These are phyloP conservation scores for Grantiella picta DNA, from an alignment of 2,113 vertebrate species.

Conservation along the genomic window DNA sequence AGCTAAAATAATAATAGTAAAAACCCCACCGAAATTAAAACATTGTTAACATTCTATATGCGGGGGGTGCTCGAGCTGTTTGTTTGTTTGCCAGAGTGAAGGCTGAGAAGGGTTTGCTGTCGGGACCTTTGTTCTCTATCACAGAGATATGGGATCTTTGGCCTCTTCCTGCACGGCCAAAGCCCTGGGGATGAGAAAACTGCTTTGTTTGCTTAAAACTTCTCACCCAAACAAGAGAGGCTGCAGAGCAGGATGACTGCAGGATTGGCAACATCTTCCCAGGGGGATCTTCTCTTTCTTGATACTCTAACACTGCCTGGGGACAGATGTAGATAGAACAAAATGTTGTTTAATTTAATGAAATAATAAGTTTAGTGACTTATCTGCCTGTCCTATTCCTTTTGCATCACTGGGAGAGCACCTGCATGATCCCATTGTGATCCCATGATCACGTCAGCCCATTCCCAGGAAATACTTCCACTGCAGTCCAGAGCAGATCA, in stretches of 20 bases:
- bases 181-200: not conserved
- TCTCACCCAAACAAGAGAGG: not conserved
- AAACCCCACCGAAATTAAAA: not conserved
- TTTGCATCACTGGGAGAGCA: not conserved
- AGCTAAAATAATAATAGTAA: slow-evolving; percentile 28
- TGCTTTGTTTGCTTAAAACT: not conserved
- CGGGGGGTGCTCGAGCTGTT: not conserved
- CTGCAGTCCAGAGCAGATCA: fast-evolving
- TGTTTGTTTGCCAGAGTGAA: not conserved
- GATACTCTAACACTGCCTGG: not conserved
- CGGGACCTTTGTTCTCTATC: slow-evolving; percentile 7
- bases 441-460: not conserved
- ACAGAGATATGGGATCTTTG: not conserved
- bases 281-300: fast-evolving
- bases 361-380: no score
- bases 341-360: not conserved
- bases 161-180: not conserved
- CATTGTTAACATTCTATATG: not conserved
- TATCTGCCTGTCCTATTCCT: fast-evolving
- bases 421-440: not conserved
- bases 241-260: not conserved
- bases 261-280: not conserved
- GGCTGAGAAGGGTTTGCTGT: not conserved
- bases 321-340: fast-evolving
- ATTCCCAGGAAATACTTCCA: not conserved